Evolutionary conservation across 2,797 vertebrate genomes (phyloP), one percentile per base, ranked within the genome.

Genomic region (Rhinella marina): DNA sequence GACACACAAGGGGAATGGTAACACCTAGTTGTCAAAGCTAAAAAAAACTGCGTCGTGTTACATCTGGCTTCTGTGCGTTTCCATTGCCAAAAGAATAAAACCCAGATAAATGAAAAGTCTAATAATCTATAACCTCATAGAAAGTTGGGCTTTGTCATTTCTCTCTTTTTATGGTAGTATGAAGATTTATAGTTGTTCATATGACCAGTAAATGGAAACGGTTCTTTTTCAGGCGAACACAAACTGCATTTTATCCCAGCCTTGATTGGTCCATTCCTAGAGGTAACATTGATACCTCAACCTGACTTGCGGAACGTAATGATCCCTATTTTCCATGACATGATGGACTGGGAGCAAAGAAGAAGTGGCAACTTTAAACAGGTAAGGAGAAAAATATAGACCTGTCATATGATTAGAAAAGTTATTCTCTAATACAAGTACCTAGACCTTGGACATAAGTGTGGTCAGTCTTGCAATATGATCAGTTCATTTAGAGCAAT

Each of bases 341-440:
- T 99, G 98, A 99, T 99, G 98, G 97, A 99, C 91, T 99, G 98
- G 98, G 98, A 99, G 91, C 98, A 99, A 94, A 96, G 98, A 32
- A 95, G 97, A 87, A 99, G 97, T 14, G 98, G 98, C 76, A 99
- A 97, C 93, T 99, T 99, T 89, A 99, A 99, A 90, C 98, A 99
- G 97, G 98, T 99, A 73, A 48, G 21, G 21, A 48, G 29, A 73
- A 41, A 17, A 2, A 48, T 73, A 8, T 48, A 48, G 29, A 73
- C 25, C 13, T 68, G 10, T 16, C 3, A 0, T 29, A 29, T 27
- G 25, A 29, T 68, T 29, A 27, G 2, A 68, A 13, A 27, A 1
- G 27, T 29, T 29, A 68, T 68, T 16, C 12, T 68, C 4, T 17
- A 27, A 29, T 29, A 17, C 27, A 6, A 17, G 13, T 68, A 6